Conservation (phyloP, 2,888 invertebrate species). For the Tromatobia lineatoria region DNA sequence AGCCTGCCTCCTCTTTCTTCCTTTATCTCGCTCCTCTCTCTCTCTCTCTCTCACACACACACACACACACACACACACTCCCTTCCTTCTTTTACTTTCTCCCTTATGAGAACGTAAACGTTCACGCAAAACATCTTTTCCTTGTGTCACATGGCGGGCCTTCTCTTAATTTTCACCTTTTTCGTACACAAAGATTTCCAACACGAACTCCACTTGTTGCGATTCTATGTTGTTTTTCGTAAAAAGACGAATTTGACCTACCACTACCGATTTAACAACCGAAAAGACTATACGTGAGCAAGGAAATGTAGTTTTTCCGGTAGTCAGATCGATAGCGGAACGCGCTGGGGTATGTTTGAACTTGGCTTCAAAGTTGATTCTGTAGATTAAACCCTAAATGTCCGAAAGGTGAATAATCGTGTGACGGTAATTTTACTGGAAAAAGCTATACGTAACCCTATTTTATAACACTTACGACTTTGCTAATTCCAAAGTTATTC, state of each 20-base stretch:
- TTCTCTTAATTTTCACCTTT: slow-evolving; percentile 1
- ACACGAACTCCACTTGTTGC: neutral
- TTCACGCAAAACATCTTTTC: slow-evolving; percentile 22
- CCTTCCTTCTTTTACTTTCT: slow-evolving; percentile 25
- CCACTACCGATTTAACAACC: too few relatives aligned
- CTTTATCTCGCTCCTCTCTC: slow-evolving; percentile 32
- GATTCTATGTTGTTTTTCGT: slow-evolving; percentile 5
- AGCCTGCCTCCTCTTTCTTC: slow-evolving; percentile 57
- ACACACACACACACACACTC: too few relatives aligned
- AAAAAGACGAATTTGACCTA: too few relatives aligned
- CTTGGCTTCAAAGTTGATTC: too few relatives aligned
- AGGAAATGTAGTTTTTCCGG: too few relatives aligned
- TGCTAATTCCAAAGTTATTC: neutral
- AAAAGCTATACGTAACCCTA: neutral
- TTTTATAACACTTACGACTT: neutral
- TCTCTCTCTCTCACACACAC: slow-evolving; percentile 30
- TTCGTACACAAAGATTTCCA: neutral
- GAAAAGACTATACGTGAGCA: too few relatives aligned
- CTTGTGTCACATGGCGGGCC: neutral
- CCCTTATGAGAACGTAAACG: slow-evolving; percentile 18
- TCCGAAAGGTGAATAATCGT: too few relatives aligned
- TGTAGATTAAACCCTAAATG: too few relatives aligned
- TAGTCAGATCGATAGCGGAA: too few relatives aligned
- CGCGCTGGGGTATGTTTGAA: too few relatives aligned
- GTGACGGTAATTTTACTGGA: too few relatives aligned